A percentile compares a stretch with the other conserved stretches of the same genome.
These are phyloP conservation scores for Aphyosemion australe DNA, from an alignment of 2,113 vertebrate genomes.

Conservation along the genomic window DNA sequence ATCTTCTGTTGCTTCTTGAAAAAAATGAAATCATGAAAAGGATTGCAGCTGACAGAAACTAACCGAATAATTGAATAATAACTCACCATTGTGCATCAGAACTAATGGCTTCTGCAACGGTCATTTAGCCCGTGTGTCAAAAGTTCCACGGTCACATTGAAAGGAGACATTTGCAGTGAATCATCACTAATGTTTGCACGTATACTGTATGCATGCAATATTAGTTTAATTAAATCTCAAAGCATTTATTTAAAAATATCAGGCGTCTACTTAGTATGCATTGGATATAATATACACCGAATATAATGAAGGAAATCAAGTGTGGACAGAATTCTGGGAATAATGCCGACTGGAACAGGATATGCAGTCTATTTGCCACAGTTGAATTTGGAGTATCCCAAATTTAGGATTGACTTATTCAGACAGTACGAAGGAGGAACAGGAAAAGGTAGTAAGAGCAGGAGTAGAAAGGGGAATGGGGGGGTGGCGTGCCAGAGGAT, in stretches of 20 bases:
- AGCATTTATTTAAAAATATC: constrained; percentile 28
- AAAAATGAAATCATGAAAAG: constrained; percentile 31
- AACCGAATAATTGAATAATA: constrained; percentile 4
- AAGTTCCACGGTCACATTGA: constrained; percentile 20
- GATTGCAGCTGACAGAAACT: constrained; percentile 34
- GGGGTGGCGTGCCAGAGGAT: constrained; percentile 44
- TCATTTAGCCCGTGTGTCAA: background rate
- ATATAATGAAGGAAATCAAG: constrained; percentile 36
- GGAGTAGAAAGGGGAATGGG: constrained; percentile 12
- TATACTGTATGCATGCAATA: constrained; percentile 31
- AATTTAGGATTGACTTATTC: constrained; percentile 49
- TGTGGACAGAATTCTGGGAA: background rate
- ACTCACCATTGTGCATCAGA: background rate
- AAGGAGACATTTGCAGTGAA: constrained; percentile 31
- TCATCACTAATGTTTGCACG: constrained; percentile 11
- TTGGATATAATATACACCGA: constrained; percentile 16
- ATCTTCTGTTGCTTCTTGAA: constrained; percentile 16
- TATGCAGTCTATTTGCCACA: constrained; percentile 7
- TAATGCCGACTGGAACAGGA: constrained; percentile 6
- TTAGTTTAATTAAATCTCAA: constrained; percentile 48
- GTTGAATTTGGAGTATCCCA: constrained; percentile 18
- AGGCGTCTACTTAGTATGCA: constrained; percentile 30
- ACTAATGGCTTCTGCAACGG: constrained; percentile 18
- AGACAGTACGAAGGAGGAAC: background rate
- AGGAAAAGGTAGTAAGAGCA: constrained; percentile 2